Evolutionary conservation across 2,113 vertebrate genomes (phyloP).

Genomic region (Carettochelys insculpta): DNA sequence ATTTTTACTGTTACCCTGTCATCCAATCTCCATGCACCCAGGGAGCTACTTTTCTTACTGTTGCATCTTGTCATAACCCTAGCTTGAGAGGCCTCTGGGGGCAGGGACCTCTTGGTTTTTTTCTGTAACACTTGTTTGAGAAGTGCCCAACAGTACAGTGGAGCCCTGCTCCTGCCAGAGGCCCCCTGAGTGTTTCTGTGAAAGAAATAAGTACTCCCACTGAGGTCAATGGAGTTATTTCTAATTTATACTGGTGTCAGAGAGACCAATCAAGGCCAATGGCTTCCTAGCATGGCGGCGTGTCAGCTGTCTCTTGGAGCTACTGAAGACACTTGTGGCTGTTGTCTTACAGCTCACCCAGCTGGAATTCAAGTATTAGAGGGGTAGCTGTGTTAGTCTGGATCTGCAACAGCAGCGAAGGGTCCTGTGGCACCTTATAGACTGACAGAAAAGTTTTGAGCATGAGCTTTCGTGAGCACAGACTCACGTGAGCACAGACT

Average conservation of each 20-base stretch:
- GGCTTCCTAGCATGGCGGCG: not conserved
- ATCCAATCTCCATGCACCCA: not conserved
- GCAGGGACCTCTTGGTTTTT: not conserved
- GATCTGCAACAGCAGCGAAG: too few relatives aligned
- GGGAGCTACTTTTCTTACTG: not conserved
- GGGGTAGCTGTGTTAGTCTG: too few relatives aligned
- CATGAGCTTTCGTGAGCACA: too few relatives aligned
- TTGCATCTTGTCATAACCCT: not conserved
- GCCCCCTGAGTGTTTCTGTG: not conserved
- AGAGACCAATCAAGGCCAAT: rapidly evolving
- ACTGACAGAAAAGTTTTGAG: too few relatives aligned
- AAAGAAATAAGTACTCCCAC: not conserved
- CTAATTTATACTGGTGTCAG: rapidly evolving
- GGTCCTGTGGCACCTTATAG: too few relatives aligned
- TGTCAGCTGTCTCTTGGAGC: not conserved
- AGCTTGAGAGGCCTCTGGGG: not conserved
- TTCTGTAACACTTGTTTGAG: not conserved
- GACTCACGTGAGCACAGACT: too few relatives aligned
- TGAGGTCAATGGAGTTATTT: too few relatives aligned
- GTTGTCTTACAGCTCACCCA: rapidly evolving
- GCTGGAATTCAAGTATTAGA: too few relatives aligned
- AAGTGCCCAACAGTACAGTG: not conserved
- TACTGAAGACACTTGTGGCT: not conserved
- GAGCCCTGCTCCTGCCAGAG: not conserved
- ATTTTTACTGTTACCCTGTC: not conserved